Conservation (phyloP, 2,113 vertebrate genomes). For the Clarias macrocephalus region DNA sequence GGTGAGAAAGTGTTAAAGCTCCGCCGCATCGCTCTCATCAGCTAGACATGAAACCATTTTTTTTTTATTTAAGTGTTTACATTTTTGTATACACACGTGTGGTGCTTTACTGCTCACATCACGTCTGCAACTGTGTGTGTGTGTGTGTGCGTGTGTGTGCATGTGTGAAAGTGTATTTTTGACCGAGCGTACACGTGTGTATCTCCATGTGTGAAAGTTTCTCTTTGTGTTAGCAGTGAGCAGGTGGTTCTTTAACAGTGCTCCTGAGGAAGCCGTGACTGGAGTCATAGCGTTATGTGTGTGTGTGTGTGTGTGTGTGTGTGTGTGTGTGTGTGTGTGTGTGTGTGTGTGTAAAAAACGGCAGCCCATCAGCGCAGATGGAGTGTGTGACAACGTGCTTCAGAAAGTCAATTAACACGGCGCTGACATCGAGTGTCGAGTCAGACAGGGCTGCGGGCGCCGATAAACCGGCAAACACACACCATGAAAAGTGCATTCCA, state of each 20-base stretch:
- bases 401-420: constrained; percentile 78
- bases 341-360: constrained; percentile 49
- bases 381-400: constrained; percentile 58
- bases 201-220: constrained; percentile 11
- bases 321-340: constrained; percentile 19
- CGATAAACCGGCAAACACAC: constrained; percentile 74
- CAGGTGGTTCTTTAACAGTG: constrained; percentile 56
- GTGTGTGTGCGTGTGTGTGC: not conserved
- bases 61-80: not conserved
- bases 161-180: not conserved
- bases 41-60: not conserved
- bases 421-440: constrained; percentile 70
- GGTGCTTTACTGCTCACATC: not conserved
- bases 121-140: not conserved
- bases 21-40: not conserved
- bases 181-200: not conserved
- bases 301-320: constrained; percentile 30
- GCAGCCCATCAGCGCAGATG: constrained; percentile 53
- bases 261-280: constrained; percentile 13
- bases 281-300: constrained; percentile 44
- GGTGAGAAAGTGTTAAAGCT: not conserved
- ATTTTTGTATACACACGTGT: not conserved
- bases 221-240: not conserved
- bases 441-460: constrained; percentile 71
- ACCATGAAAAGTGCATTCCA: constrained; percentile 60